These are phyloP conservation scores for Corbicula japonica DNA, from an alignment of 2,888 invertebrate genomes.

Conservation along the genomic window DNA sequence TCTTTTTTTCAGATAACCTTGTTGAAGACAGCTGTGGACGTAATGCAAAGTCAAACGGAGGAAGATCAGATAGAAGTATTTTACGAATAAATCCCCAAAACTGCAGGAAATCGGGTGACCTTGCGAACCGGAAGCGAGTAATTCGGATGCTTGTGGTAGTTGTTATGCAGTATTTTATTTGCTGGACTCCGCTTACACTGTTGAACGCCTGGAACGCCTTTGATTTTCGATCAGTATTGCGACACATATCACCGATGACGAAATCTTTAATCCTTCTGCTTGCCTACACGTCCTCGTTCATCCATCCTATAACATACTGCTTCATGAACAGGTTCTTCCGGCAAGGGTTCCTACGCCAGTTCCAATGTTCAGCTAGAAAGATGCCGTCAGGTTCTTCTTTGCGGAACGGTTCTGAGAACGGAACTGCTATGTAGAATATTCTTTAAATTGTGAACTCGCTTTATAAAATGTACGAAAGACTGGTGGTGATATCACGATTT, in stretches of 20 bases:
- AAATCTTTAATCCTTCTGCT: slow-evolving; percentile 92
- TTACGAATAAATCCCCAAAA: no score
- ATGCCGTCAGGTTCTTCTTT: background rate
- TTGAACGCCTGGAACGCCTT: slow-evolving; percentile 93
- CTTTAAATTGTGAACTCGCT: no score
- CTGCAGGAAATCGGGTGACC: no score
- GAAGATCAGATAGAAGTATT: no score
- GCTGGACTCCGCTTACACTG: slow-evolving; percentile 95
- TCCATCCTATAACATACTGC: slow-evolving; percentile 96
- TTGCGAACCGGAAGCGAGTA: slow-evolving; percentile 78
- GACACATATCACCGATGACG: slow-evolving; percentile 73
- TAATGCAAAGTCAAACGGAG: no score
- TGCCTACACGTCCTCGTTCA: slow-evolving; percentile 94
- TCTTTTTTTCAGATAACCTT: no score
- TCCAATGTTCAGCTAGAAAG: background rate
- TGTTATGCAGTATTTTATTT: slow-evolving; percentile 95
- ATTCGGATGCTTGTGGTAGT: slow-evolving; percentile 94
- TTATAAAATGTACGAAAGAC: no score
- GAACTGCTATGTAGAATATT: no score
- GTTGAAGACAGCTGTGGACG: no score
- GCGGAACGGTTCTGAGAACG: background rate
- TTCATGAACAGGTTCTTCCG: slow-evolving; percentile 96
- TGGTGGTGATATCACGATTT: no score
- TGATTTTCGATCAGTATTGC: slow-evolving; percentile 90
- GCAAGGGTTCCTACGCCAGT: slow-evolving; percentile 89